A percentile compares a stretch with the other conserved stretches of the same genome.
Conservation (phyloP, 2,797 vertebrate genomes). For the Chelonia mydas region DNA sequence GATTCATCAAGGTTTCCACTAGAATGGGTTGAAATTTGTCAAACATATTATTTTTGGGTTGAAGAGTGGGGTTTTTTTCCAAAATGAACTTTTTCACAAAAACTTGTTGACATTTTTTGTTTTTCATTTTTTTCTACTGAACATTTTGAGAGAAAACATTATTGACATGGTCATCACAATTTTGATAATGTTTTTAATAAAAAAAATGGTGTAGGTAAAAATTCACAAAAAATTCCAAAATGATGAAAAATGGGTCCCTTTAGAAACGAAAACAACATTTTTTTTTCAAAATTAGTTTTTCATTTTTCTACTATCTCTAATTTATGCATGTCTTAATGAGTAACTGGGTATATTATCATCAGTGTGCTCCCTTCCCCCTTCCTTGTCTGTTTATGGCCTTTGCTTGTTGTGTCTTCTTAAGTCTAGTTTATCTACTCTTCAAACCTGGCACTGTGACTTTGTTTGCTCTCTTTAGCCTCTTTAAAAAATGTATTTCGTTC, state of each 20-base stretch:
- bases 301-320: neutral
- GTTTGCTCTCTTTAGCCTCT: neutral
- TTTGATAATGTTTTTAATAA: neutral
- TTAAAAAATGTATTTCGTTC: neutral
- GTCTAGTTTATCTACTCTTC: neutral
- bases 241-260: too few species aligned
- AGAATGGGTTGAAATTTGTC: neutral
- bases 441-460: neutral
- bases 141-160: neutral
- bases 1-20: neutral
- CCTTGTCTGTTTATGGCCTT: neutral
- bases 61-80: neutral
- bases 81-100: neutral
- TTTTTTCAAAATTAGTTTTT: neutral
- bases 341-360: neutral
- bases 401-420: neutral
- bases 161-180: neutral
- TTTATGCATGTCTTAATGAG: neutral
- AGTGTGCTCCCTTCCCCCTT: neutral
- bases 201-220: neutral
- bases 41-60: neutral
- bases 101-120: neutral
- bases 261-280: neutral
- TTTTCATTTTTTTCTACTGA: neutral
- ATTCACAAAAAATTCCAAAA: neutral